Evolutionary conservation across 2,797 vertebrate species (phyloP).

Genomic region (Alca torda): DNA sequence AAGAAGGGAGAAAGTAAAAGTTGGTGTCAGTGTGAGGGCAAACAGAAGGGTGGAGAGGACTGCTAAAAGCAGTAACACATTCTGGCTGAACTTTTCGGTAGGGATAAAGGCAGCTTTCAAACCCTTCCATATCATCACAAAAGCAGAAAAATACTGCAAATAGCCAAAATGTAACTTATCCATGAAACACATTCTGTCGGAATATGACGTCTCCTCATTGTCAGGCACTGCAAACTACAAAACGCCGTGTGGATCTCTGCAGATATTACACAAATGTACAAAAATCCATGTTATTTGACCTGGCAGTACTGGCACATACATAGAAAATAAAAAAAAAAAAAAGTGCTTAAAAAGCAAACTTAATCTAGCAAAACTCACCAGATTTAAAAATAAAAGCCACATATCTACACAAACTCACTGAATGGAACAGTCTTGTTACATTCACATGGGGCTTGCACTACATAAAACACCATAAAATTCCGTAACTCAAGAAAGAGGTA

Average conservation of each 20-base stretch:
- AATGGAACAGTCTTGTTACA: neutral
- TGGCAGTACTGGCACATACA: neutral
- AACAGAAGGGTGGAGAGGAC: neutral
- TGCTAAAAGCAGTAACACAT: neutral
- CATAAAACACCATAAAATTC: neutral
- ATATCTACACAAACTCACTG: neutral
- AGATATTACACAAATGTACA: neutral
- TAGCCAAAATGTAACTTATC: neutral
- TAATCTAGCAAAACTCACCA: neutral
- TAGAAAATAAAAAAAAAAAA: neutral
- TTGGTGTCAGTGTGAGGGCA: neutral
- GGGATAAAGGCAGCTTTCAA: neutral
- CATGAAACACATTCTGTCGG: neutral
- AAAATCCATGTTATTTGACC: neutral
- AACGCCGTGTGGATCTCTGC: neutral
- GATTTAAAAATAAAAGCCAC: neutral
- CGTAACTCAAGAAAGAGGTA: neutral
- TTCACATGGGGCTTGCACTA: neutral
- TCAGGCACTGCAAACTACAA: neutral
- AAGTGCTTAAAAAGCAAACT: neutral
- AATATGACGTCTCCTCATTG: neutral
- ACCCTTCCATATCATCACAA: neutral
- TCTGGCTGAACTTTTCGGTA: neutral
- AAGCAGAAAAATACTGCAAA: neutral
- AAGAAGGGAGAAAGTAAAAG: neutral